Evolutionary conservation across 2,888 invertebrate genomes (phyloP), one percentile per base, ranked within the genome.

Genomic region (Oxycera nigricornis): DNA sequence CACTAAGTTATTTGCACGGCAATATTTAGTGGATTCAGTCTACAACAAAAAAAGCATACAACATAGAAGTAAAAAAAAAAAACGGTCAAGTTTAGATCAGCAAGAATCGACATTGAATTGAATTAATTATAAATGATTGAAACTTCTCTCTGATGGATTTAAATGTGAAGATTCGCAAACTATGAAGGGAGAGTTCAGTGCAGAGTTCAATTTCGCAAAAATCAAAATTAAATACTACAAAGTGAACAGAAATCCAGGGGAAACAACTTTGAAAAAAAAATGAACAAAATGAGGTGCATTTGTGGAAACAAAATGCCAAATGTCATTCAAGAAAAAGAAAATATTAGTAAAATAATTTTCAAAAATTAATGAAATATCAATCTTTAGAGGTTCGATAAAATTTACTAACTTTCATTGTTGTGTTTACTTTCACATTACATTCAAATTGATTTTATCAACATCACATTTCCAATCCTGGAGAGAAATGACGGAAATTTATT

Each of bases 1-100:
- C 52, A 70, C 65, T 41, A 65, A 65, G 65, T 52, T 55, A 52
- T 46, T 50, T 11, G 68, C 68, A 17, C 35, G 52, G 55, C 31
- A 70, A 50, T 31, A 55, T 39, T 39, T 39, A 70, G 55, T 55
- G 17, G 30, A 52, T 31, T 55, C 22, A 52, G 30, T 35, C 52
- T 11, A 11, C 55, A 28, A n/a, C n/a, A n/a, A n/a, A 46, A 22
- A 30, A 31, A 68, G 35, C 70, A 55, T 67, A 70, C 70, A 70
- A 70, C 70, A 70, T 70, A n/a, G 46, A n/a, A n/a, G n/a, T n/a
- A n/a, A 52, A 70, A 68, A 65, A 65, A 22, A 41, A 41, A 41
- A 65, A 65, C 6, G 14, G 22, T 11, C 35, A 28, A n/a, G 14
- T 39, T 70, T 70, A 55, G 55, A 4, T 62, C n/a, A 31, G 26